Evolutionary conservation across 2,113 vertebrate genomes (phyloP).

Genomic region (Geococcyx californianus): DNA sequence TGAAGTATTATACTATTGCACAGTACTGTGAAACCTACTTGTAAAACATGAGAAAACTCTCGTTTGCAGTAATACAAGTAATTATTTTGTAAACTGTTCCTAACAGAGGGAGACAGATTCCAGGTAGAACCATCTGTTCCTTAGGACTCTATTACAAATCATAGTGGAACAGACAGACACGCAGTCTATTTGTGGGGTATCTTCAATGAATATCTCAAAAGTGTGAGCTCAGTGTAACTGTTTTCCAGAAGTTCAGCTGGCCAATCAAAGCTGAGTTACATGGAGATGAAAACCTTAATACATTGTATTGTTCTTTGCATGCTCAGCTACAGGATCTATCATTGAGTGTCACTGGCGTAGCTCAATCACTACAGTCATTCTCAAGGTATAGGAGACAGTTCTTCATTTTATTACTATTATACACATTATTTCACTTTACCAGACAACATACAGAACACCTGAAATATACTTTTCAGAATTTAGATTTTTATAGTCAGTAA

Average conservation of each 20-base stretch:
- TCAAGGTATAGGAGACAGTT: too few relatives aligned
- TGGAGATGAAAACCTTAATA: neutral
- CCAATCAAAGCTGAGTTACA: neutral
- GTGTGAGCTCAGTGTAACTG: neutral
- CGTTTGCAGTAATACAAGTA: neutral
- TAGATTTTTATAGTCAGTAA: neutral
- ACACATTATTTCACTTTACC: neutral
- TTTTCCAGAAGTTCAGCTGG: neutral
- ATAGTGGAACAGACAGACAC: neutral
- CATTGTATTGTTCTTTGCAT: rapidly evolving
- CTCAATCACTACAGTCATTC: rapidly evolving
- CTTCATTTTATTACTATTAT: neutral
- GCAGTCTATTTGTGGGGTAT: neutral
- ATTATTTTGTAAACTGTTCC: neutral
- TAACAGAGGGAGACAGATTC: neutral
- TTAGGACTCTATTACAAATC: neutral
- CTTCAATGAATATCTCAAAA: neutral
- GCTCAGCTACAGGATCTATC: neutral
- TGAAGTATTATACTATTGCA: neutral
- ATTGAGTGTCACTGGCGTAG: rapidly evolving
- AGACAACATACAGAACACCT: neutral
- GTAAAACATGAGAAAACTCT: neutral
- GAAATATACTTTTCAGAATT: rapidly evolving
- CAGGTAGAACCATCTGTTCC: neutral
- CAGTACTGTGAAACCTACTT: neutral